Conservation (phyloP, 2,888 invertebrate species). For the Xestia sexstrigata region DNA sequence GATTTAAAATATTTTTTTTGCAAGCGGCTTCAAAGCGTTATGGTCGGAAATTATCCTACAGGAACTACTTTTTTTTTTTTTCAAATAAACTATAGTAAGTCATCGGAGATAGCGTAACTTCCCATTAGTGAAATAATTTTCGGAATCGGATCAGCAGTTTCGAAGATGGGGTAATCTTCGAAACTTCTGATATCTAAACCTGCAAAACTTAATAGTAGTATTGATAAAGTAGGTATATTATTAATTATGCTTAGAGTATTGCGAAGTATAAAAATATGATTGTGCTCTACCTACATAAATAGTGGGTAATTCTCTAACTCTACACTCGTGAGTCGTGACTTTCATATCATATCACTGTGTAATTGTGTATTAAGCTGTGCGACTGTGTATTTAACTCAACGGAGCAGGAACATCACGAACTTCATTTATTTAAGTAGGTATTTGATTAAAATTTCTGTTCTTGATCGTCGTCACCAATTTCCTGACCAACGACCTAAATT, state of each 20-base stretch:
- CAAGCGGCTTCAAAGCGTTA: not conserved
- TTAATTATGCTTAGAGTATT: too few relatives aligned
- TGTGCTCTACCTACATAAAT: slow-evolving; percentile 7
- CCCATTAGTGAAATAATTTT: not conserved
- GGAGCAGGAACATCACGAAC: slow-evolving; percentile 53
- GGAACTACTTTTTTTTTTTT: not conserved
- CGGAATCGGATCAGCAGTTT: not conserved
- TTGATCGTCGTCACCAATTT: not conserved
- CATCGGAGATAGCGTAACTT: not conserved
- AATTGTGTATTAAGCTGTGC: slow-evolving; percentile 5
- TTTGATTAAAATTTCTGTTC: slow-evolving; percentile 7
- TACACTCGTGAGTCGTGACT: slow-evolving; percentile 54
- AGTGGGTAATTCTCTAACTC: slow-evolving; percentile 6
- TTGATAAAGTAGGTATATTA: not conserved
- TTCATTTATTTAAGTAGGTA: slow-evolving; percentile 30
- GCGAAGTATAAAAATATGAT: slow-evolving; percentile 6
- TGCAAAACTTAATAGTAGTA: not conserved
- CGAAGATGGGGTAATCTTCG: too few relatives aligned
- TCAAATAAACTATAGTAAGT: not conserved
- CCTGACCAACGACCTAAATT: not conserved
- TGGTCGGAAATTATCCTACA: not conserved
- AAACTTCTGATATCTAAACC: not conserved
- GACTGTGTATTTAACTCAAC: slow-evolving; percentile 29
- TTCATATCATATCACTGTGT: slow-evolving; percentile 34
- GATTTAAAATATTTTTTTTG: not conserved